phyloP scores from a whole-genome alignment of 1,140 invertebrate species.

The Anastrepha obliqua region DNA sequence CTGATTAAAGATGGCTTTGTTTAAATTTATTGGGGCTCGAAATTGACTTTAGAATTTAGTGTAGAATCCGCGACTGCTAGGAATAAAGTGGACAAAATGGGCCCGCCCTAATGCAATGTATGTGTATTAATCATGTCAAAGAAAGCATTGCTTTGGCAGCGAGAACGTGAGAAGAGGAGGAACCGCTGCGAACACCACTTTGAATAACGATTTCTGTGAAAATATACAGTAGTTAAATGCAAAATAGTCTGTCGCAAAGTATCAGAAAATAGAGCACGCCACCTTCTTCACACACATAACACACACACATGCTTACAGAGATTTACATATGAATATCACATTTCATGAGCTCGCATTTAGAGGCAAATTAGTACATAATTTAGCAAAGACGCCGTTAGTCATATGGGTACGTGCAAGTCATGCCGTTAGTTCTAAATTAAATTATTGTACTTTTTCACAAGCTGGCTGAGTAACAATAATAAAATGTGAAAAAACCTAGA shows the following conservation, averaged over 20 bases:
- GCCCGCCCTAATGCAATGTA: no score
- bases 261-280: slow-evolving; percentile 13
- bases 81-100: no score
- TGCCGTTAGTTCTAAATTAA: slow-evolving; percentile 46
- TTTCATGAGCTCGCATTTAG: slow-evolving; percentile 13
- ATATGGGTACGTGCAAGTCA: slow-evolving; percentile 8
- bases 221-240: slow-evolving; percentile 26
- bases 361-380: slow-evolving; percentile 31
- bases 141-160: no score
- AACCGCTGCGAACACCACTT: background rate
- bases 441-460: slow-evolving; percentile 37
- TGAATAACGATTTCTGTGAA: slow-evolving; percentile 1
- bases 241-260: slow-evolving; percentile 7
- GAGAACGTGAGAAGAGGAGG: no score
- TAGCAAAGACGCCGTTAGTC: slow-evolving; percentile 16
- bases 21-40: no score
- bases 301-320: background rate
- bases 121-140: no score
- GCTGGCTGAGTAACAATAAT: slow-evolving; percentile 2
- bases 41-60: no score
- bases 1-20: no score
- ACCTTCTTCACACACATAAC: background rate
- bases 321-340: slow-evolving; percentile 41
- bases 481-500: background rate
- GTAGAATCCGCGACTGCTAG: no score